A percentile compares a stretch with the other conserved stretches of the same genome.
Conservation (phyloP, 2,797 vertebrate genomes). For the Enteromius mattozi region DNA sequence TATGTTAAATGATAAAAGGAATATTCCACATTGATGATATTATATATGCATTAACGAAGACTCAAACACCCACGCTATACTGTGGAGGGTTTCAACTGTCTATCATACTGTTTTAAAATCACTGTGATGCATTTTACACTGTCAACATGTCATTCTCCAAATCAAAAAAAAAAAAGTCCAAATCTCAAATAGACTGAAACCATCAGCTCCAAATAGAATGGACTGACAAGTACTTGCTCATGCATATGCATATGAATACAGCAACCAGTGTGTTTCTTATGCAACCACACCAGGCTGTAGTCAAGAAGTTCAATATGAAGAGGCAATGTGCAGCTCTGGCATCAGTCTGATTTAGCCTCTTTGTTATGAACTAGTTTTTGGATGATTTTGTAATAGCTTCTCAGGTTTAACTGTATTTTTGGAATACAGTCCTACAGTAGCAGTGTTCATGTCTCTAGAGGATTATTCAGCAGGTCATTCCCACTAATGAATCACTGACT, state of each 20-base stretch:
- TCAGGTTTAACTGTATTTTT: slow-evolving; percentile 4
- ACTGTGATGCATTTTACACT: background rate
- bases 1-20: background rate
- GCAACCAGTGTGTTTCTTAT: slow-evolving; percentile 1
- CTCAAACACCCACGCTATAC: background rate
- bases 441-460: background rate
- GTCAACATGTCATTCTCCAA: background rate
- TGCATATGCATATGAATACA: background rate
- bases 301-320: background rate
- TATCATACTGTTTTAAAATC: background rate
- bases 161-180: background rate
- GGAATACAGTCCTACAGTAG: background rate
- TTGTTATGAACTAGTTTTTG: background rate
- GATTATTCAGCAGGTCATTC: slow-evolving; percentile 6
- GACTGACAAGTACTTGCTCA: background rate
- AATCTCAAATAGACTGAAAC: background rate
- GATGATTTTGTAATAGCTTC: background rate
- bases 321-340: background rate
- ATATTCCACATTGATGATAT: background rate
- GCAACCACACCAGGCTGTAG: background rate
- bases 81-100: background rate
- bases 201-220: background rate
- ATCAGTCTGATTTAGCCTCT: background rate
- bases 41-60: background rate
- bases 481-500: slow-evolving; percentile 11